Percentiles rank a stretch among this genome's conserved stretches.
Conservation (phyloP, 2,888 invertebrate genomes). For the Phoronis australis region DNA sequence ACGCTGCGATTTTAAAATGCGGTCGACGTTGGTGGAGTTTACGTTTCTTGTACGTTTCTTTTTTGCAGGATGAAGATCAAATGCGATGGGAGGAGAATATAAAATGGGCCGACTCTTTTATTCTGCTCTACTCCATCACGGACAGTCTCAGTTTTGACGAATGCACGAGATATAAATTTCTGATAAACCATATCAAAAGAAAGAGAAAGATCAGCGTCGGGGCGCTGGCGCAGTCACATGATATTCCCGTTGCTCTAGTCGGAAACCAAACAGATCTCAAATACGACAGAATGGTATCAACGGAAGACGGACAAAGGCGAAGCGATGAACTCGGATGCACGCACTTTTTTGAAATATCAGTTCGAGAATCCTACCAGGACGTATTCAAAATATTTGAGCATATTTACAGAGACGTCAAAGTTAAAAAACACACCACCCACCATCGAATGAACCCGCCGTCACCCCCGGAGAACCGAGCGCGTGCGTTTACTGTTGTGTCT, state of each 20-base stretch:
- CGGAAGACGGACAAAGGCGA: constrained; percentile 23
- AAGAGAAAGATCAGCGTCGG: constrained; percentile 12
- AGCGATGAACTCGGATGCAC: constrained; percentile 50
- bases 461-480: too few relatives aligned
- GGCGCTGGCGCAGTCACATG: constrained; percentile 43
- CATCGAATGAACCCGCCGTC: too few relatives aligned
- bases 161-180: constrained; percentile 35
- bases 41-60: too few relatives aligned
- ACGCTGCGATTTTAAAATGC: too few relatives aligned
- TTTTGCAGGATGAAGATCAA: constrained; percentile 28
- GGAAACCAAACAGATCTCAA: constrained; percentile 76
- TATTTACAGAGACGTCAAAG: constrained; percentile 21
- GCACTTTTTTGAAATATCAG: constrained; percentile 75
- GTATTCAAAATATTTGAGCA: constrained; percentile 63
- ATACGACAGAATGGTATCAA: constrained; percentile 68
- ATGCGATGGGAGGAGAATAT: constrained; percentile 68
- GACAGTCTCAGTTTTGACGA: constrained; percentile 75
- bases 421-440: too few relatives aligned
- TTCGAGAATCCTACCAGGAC: constrained; percentile 76
- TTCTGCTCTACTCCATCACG: constrained; percentile 80
- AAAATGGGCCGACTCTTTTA: constrained; percentile 82
- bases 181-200: constrained; percentile 38
- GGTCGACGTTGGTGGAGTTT: too few relatives aligned
- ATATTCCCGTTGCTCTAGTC: constrained; percentile 73
- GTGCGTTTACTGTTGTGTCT: too few relatives aligned